Evolutionary conservation across 2,797 vertebrate species (phyloP), one percentile per base, ranked within the genome.

Genomic region (Jordanella pulchra): DNA sequence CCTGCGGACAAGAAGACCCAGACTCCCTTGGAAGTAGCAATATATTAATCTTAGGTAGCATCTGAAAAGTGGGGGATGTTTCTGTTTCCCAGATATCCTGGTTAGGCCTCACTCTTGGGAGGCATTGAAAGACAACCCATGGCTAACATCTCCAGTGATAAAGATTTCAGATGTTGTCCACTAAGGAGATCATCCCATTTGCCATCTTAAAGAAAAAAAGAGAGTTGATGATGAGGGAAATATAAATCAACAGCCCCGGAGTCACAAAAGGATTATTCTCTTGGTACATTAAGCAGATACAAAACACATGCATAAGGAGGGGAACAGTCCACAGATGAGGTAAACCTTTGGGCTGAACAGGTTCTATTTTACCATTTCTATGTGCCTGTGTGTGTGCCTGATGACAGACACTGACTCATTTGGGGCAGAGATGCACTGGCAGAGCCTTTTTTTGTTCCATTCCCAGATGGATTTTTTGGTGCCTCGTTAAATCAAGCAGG

Each of bases 81-180:
- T 45, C 64, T 54, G 77, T 87, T 83, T 75, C 78, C 65, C 80
- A 65, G 66, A 78, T 88, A 93, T 93, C 89, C 90, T 91, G 87
- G 71, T 89, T 76, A 64, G 53, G 64, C n/a, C 44, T 81, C 77
- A 78, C 84, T 86, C 87, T 35, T 18, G 86, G 86, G 93, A 85
- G 65, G 73, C 60, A 83, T 85, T 75, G 76, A 83, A 81, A 85
- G 65, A 39, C 79, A 82, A 84, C 48, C 64, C 69, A 48, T 74
- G 80, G 74, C 78, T 67, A 76, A 70, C 47, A 10, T 77, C 65
- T 86, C 67, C 50, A 69, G 75, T 94, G 91, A 94, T 94, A 92
- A 92, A 93, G 88, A 91, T 93, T 93, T 94, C 93, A 95, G 93
- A 94, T 95, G 93, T 92, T 84, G 64, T 89, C 75, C 75, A 65